Evolutionary conservation across 1,140 invertebrate species (phyloP).

Genomic region (Radopholus similis): DNA sequence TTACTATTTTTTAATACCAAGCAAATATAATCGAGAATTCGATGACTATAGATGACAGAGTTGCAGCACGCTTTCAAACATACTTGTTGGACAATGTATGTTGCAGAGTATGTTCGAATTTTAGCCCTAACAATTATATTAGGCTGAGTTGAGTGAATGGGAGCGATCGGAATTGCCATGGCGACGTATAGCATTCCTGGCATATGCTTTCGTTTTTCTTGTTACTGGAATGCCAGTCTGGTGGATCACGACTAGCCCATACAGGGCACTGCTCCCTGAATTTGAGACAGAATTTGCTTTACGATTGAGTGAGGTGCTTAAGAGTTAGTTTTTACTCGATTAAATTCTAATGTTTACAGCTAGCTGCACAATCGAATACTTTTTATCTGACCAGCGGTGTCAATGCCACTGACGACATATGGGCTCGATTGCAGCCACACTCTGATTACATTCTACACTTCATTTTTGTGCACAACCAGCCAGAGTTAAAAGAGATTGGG

Average conservation of each 20-base stretch:
- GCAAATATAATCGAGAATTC: no score
- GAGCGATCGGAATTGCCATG: conserved; percentile 16
- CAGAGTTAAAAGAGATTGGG: conserved; percentile 8
- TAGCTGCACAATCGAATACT: neutral
- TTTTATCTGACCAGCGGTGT: neutral
- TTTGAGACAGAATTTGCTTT: conserved; percentile 3
- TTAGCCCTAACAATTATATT: no score
- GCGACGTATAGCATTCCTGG: conserved; percentile 23
- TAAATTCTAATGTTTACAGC: neutral
- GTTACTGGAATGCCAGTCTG: conserved; percentile 38
- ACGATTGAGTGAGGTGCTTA: neutral
- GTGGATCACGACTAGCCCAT: conserved; percentile 45
- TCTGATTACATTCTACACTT: conserved; percentile 36
- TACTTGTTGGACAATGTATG: no score
- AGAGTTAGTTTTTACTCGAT: neutral
- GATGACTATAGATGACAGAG: no score
- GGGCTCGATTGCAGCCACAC: conserved; percentile 29
- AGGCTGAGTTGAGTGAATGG: neutral
- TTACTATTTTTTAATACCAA: neutral
- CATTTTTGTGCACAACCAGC: conserved; percentile 34
- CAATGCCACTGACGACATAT: conserved; percentile 17
- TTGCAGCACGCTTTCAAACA: no score
- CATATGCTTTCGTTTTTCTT: conserved; percentile 26
- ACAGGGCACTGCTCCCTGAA: conserved; percentile 27
- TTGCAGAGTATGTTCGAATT: neutral